Evolutionary conservation across 2,888 invertebrate species (phyloP).

Genomic region (Oxyscelio sp.): DNA sequence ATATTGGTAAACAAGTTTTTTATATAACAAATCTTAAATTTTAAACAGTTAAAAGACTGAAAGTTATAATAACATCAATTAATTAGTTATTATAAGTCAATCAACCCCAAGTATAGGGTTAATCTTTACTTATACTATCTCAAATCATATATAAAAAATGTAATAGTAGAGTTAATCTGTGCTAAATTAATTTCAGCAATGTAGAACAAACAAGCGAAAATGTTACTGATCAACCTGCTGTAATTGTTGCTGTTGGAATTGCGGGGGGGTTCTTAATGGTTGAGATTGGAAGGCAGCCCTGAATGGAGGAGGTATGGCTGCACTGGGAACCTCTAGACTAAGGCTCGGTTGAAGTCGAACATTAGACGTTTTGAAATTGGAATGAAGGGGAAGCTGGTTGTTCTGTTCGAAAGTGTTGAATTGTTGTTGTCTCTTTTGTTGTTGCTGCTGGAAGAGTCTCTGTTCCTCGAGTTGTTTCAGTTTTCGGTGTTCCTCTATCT

Average conservation of each 20-base stretch:
- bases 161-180: no score
- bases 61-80: no score
- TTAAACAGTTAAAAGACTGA: no score
- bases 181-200: no score
- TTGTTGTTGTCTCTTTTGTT: constrained; percentile 76
- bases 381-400: constrained; percentile 78
- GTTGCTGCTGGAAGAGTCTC: constrained; percentile 71
- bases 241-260: constrained; percentile 80
- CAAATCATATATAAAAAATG: no score
- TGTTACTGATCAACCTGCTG: no score
- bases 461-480: constrained; percentile 79
- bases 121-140: no score
- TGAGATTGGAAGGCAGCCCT: constrained; percentile 79
- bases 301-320: constrained; percentile 80
- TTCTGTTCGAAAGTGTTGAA: constrained; percentile 79
- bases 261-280: constrained; percentile 71
- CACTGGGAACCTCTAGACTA: constrained; percentile 83
- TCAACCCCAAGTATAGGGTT: no score
- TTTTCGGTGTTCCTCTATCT: constrained; percentile 87
- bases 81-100: no score
- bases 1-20: no score
- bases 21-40: no score
- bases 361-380: constrained; percentile 77
- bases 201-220: no score
- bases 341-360: constrained; percentile 85